Conservation (phyloP, 2,113 vertebrate genomes). For the Rhinolophus sinicus region DNA sequence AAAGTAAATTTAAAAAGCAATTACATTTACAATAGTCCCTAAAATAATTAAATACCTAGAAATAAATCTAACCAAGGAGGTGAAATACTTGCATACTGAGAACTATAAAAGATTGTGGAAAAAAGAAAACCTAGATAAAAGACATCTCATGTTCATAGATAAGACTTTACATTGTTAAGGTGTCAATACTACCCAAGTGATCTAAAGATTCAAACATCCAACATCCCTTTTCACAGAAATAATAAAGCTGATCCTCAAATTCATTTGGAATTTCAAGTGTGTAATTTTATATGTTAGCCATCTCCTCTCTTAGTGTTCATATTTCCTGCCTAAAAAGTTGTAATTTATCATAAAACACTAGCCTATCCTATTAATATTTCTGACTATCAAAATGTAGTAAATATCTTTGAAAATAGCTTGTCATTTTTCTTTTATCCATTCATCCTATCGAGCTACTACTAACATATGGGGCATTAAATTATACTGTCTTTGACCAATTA, state of each 20-base stretch:
- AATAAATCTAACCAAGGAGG: not conserved
- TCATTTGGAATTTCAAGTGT: not conserved
- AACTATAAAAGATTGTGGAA: conserved; percentile 25
- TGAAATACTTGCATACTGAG: not conserved
- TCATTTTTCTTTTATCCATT: not conserved
- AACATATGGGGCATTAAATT: not conserved
- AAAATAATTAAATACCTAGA: not conserved
- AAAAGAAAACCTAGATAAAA: conserved; percentile 1
- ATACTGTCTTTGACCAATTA: not conserved
- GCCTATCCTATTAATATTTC: not conserved
- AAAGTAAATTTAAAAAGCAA: not conserved
- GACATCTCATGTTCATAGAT: not conserved
- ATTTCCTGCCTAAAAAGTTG: not conserved
- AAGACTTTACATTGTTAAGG: not conserved
- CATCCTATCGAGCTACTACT: not conserved
- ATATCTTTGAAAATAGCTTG: not conserved
- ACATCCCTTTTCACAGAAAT: not conserved
- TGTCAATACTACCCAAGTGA: not conserved
- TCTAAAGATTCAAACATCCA: conserved; percentile 18
- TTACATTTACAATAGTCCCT: not conserved
- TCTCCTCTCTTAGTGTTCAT: not conserved
- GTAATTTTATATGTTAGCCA: not conserved
- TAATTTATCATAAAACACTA: not conserved
- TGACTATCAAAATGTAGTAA: not conserved
- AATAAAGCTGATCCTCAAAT: not conserved